Percentiles rank a stretch among this genome's conserved stretches.
phyloP scores from a whole-genome alignment of 2,888 invertebrate species.

The Troides oblongomaculatus region DNA sequence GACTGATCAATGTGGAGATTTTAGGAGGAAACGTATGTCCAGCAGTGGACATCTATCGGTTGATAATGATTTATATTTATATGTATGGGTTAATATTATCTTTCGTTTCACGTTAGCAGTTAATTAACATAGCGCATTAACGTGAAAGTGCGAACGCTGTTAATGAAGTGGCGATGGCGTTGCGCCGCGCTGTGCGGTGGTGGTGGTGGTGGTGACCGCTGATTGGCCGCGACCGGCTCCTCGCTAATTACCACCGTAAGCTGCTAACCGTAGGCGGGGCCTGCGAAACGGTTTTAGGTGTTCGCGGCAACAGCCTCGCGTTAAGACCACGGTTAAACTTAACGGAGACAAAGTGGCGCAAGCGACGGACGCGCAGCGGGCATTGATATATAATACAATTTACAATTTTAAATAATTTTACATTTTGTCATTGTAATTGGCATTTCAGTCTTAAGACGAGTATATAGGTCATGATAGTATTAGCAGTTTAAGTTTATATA shows the following conservation, averaged over 20 bases:
- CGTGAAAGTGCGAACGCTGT: background rate
- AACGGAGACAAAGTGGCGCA: slow-evolving; percentile 20
- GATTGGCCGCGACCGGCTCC: slow-evolving; percentile 54
- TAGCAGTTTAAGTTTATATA: too few relatives aligned
- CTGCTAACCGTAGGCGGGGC: slow-evolving; percentile 54
- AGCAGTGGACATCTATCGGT: too few relatives aligned
- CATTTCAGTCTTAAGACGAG: too few relatives aligned
- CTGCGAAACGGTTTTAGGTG: slow-evolving; percentile 49
- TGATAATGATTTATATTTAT: too few relatives aligned
- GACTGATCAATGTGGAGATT: too few relatives aligned
- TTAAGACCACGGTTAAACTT: slow-evolving; percentile 23
- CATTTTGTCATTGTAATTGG: too few relatives aligned
- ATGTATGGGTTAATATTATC: too few relatives aligned
- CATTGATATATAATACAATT: background rate
- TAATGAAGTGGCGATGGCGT: slow-evolving; percentile 10
- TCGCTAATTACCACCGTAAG: slow-evolving; percentile 47
- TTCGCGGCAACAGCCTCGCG: slow-evolving; percentile 13
- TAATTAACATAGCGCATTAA: background rate
- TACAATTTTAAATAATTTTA: too few relatives aligned
- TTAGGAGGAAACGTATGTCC: too few relatives aligned
- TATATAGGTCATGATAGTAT: too few relatives aligned
- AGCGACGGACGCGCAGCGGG: slow-evolving; percentile 27
- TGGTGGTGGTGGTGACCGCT: slow-evolving; percentile 36
- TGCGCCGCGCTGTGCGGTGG: slow-evolving; percentile 22
- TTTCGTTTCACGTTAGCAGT: background rate